Base-by-base conservation (phyloP, 1,140 invertebrate genomes). In the Drosophila pruinosa region DNA sequence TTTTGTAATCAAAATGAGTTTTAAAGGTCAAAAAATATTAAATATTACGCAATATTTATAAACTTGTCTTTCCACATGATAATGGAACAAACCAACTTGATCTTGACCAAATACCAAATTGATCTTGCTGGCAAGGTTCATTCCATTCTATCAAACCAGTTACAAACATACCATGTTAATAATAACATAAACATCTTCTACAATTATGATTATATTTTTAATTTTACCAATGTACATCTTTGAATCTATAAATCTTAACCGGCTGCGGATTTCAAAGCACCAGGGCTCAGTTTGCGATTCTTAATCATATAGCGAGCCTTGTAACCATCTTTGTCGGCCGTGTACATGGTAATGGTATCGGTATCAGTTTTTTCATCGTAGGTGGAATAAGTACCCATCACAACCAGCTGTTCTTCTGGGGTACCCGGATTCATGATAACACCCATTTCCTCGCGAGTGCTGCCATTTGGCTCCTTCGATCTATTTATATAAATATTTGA, bases 251-350 rank as follows among this genome's bases (percentile, higher is more conserved):
- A 31, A n/a, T 21, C n/a, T 47, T 90, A 91, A 45, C 90, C 90
- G 74, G 89, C 76, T 21, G 73, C 61, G 15, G 90, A 91, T 69
- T 89, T 90, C 54, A 91, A 50, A 22, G 82, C 68, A 21, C 89
- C 75, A 2, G 78, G 52, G 59, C 76, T 79, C 59, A 91, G 58
- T 57, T 90, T 91, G 34, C 90, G 85, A 31, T 91, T 91, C 71
- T 89, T 91, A 12, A 85, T 72, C 54, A 61, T 39, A 43, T 89
- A 89, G 10, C 80, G 76, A 0, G 90, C 28, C 54, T 89, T 86
- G 62, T 91, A 91, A 45, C 90, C 90, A 75, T 91, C 72, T 48
- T 91, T 91, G 24, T 91, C 90, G 43, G 90, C 90, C 0, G 90
- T 91, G 58, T 91, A 91, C 80, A 90, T 90, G 15, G 83, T 86